Base-by-base conservation (phyloP, 2,797 vertebrate genomes). In the Urocyon cinereoargenteus region DNA sequence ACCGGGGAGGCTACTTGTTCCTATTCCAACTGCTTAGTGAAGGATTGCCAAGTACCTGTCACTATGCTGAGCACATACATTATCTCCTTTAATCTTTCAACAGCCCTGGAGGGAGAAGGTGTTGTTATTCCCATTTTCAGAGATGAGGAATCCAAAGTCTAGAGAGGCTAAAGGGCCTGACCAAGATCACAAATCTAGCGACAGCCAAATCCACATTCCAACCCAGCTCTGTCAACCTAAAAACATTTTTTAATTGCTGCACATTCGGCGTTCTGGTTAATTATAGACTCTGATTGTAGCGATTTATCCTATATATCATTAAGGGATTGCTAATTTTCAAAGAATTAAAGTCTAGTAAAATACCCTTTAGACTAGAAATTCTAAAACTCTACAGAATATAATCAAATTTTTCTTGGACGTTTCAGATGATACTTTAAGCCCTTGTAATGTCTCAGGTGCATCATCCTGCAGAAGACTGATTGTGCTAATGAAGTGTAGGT, bases 321-420 rank as follows among this genome's bases (percentile, higher is more conserved):
- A 93, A 75, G 72, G 24, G 72, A 90, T 86, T 95, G 87, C 92
- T 95, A 90, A 96, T 97, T 97, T 96, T 97, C 87, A 95, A 96
- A 96, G 66, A 93, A 94, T 91, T 91, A 90, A 97, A 96, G 87
- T 81, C 82, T 1, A 92, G 85, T 90, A 79, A 97, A 97, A 95
- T 61, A 88, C 15, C 28, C 62, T 14, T 18, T 85, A 84, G 92
- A 82, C 45, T 31, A 45, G 94, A 95, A 96, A 78, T 72, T 64
- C 66, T 97, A 93, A 92, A 96, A 92, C 94, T 82, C 96, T 53
- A 78, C 64, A 84, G 72, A 82, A 90, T 75, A 36, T 90, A 93
- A 90, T 97, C 77, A 64, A 88, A 89, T 92, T 94, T 96, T 88
- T 94, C 87, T 96, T 89, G 57, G 78, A 94, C 90, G 40, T 57